These are phyloP conservation scores for Xenus cinereus DNA, from an alignment of 2,113 vertebrate genomes.

Conservation along the genomic window DNA sequence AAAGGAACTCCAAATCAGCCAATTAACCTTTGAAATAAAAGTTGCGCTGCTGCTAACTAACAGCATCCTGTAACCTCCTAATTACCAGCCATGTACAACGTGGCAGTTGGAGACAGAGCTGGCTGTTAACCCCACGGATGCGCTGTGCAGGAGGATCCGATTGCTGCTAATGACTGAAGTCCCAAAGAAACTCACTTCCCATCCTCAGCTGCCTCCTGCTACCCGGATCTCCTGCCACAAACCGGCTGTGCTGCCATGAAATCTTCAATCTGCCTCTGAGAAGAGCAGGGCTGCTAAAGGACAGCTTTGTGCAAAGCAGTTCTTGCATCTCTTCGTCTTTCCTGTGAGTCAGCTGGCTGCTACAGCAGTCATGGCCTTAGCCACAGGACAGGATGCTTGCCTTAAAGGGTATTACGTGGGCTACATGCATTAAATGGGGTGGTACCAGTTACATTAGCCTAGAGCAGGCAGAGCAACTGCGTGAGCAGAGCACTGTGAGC, in stretches of 20 bases:
- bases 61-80: neutral
- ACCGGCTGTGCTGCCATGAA: neutral
- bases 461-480: accelerated
- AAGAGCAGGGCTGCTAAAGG: neutral
- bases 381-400: neutral
- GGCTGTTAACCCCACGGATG: neutral
- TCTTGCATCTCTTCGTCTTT: neutral
- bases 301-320: neutral
- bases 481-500: neutral
- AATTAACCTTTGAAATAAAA: constrained; percentile 48
- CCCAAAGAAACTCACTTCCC: neutral
- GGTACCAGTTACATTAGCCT: neutral
- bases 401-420: neutral
- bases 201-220: neutral
- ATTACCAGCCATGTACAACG: neutral
- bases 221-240: neutral
- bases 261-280: neutral
- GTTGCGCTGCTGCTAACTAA: neutral
- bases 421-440: neutral
- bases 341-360: neutral
- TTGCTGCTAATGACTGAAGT: neutral
- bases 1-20: neutral
- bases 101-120: neutral
- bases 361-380: neutral
- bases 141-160: neutral